Evolutionary conservation across 2,888 invertebrate species (phyloP).

Genomic region (Aricia artaxerxes): DNA sequence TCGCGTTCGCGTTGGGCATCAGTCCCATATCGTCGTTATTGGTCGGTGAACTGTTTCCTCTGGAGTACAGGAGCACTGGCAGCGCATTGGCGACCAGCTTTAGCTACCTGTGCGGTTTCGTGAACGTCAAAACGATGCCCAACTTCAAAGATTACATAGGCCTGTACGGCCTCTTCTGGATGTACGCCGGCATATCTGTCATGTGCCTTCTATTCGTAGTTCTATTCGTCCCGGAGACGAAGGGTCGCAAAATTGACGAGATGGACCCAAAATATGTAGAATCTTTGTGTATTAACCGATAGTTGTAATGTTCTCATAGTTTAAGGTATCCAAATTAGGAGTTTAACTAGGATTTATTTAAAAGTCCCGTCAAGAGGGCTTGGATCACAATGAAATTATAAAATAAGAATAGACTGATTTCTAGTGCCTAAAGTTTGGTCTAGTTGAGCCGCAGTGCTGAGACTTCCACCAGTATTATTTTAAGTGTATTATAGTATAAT

Average conservation of each 20-base stretch:
- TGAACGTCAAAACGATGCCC: conserved; percentile 90
- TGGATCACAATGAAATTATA: background rate
- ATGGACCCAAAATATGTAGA: conserved; percentile 87
- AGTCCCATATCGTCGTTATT: conserved; percentile 87
- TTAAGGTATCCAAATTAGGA: conserved; percentile 12
- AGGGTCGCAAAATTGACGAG: conserved; percentile 93
- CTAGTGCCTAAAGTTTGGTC: conserved; percentile 37
- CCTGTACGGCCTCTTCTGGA: conserved; percentile 91
- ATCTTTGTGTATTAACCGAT: conserved; percentile 79
- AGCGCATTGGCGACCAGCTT: conserved; percentile 87
- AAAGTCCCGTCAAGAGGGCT: background rate
- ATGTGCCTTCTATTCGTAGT: conserved; percentile 90
- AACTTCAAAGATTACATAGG: conserved; percentile 88
- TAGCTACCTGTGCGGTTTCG: conserved; percentile 92
- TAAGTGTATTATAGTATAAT: conserved; percentile 38
- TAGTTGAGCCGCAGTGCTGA: conserved; percentile 10
- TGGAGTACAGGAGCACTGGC: conserved; percentile 86
- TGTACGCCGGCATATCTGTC: conserved; percentile 90
- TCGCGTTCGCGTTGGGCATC: conserved; percentile 90
- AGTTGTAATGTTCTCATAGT: conserved; percentile 47
- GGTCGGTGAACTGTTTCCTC: conserved; percentile 86
- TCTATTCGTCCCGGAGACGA: conserved; percentile 93
- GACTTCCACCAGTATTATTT: conserved; percentile 48
- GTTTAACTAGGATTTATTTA: background rate
- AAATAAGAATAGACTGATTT: conserved; percentile 43